Percentiles rank a stretch among this genome's conserved stretches.
Evolutionary conservation across 2,888 invertebrate genomes (phyloP).

Genomic region (Dendrolimus pini): DNA sequence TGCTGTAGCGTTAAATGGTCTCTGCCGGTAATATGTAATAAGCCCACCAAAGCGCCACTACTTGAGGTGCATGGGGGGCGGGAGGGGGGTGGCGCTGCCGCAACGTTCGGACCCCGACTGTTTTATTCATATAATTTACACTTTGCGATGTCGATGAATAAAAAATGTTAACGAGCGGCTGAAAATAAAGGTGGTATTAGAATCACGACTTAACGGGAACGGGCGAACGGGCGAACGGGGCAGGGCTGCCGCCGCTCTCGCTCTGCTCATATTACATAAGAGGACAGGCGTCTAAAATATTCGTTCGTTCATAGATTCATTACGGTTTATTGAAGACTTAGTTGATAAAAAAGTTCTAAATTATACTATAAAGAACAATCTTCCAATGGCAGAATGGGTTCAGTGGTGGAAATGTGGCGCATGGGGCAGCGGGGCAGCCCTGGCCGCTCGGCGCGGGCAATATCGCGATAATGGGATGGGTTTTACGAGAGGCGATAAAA

Average conservation of each 20-base stretch:
- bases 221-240: not conserved
- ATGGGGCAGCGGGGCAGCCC: not conserved
- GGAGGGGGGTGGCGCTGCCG: constrained; percentile 1
- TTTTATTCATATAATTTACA: constrained; percentile 23
- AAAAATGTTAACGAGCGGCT: constrained; percentile 17
- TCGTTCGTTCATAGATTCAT: too few relatives aligned
- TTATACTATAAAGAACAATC: too few relatives aligned
- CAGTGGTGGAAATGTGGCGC: too few relatives aligned
- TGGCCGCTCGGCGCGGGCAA: constrained; percentile 2
- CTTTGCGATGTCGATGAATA: constrained; percentile 17
- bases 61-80: not conserved
- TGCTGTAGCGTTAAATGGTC: not conserved
- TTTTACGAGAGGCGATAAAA: constrained; percentile 11
- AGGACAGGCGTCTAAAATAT: too few relatives aligned
- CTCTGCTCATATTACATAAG: too few relatives aligned
- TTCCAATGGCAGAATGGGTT: too few relatives aligned
- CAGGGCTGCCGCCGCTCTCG: not conserved
- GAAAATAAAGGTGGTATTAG: constrained; percentile 7
- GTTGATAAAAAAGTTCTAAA: too few relatives aligned
- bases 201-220: constrained; percentile 4
- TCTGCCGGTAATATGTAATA: constrained; percentile 1
- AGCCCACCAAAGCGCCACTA: constrained; percentile 2
- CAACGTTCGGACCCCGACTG: constrained; percentile 5
- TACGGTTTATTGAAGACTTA: too few relatives aligned
- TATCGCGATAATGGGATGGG: constrained; percentile 10